Base-by-base conservation (phyloP, 2,888 invertebrate genomes). In the Spodoptera exigua region DNA sequence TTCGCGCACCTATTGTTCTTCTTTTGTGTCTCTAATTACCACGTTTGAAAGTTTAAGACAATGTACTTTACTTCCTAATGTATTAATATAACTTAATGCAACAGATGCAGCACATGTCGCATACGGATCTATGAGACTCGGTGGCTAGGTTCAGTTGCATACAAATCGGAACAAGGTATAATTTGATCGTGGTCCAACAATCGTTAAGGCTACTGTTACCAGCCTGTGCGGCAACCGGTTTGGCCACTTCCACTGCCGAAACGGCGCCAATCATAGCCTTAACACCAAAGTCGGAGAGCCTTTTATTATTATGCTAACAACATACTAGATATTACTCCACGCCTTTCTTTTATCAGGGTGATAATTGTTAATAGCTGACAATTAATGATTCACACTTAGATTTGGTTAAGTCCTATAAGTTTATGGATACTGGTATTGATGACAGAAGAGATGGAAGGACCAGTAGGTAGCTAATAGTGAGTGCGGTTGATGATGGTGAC, bases 191-290 rank as follows among this genome's bases (percentile, higher is more conserved):
- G 84, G 82, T 76, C 83, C 86, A 85, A 90, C 90, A 89, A 88
- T 90, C 89, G 88, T 88, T 84, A 85, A 85, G 82, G 91, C 92
- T 92, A 92, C 93, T 90, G 93, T 91, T 89, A 88, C 87, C 83
- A 79, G 78, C 81, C 76, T 77, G 71, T 74, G 69, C 78, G 74
- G 68, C 66, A 87, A 92, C 93, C 91, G 91, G 93, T 93, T 84
- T 76, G 76, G 82, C 88, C 78, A 79, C 89, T 88, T 81, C 81
- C 82, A 83, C 81, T 84, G 80, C 85, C 89, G 83, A 87, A 87
- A 84, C 84, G 81, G 85, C 88, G 81, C 86, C 85, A 86, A 87
- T 86, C 86, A 83, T 83, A 84, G 83, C 81, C 80, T 85, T 85
- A 86, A 84, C 80, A 79, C 83, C 76, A 86, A 78, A 76, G 78